Percentiles rank a stretch among this genome's conserved stretches.
Conservation (phyloP, 1,140 invertebrate genomes). For the Brachionus rubens region DNA sequence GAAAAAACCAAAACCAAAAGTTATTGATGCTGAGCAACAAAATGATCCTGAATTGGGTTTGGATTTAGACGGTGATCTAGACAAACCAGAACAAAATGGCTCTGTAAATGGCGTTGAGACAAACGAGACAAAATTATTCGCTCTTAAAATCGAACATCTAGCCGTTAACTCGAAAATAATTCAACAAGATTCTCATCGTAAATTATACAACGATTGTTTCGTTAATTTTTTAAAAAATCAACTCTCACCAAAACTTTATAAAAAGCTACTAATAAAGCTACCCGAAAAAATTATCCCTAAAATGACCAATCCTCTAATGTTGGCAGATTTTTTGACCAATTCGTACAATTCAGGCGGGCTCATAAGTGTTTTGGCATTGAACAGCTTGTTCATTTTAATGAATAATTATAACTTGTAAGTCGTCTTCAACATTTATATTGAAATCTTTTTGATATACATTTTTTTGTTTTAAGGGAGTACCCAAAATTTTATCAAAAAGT, state of each 20-base stretch:
- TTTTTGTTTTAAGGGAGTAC: conserved; percentile 69
- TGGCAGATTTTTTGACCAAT: conserved; percentile 88
- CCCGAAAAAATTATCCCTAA: conserved; percentile 77
- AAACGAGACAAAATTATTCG: not conserved
- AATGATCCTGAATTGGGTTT: not conserved
- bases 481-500: conserved; percentile 89
- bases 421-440: conserved; percentile 40
- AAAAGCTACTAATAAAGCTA: conserved; percentile 74
- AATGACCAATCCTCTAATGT: conserved; percentile 73
- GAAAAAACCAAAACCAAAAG: not conserved
- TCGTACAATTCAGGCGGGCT: conserved; percentile 80
- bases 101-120: not conserved
- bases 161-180: conserved; percentile 29
- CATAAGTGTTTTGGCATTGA: conserved; percentile 80
- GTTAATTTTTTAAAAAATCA: conserved; percentile 40
- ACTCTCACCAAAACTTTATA: conserved; percentile 68
- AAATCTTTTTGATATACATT: conserved; percentile 47
- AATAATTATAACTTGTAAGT: conserved; percentile 79
- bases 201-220: conserved; percentile 41
- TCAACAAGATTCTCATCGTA: conserved; percentile 15
- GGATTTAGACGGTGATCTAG: not conserved
- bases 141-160: not conserved
- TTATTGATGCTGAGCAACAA: no score
- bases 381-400: conserved; percentile 85
- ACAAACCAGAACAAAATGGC: not conserved